Conservation (phyloP, 2,113 vertebrate genomes). For the Brachyhypopomus occidentalis region DNA sequence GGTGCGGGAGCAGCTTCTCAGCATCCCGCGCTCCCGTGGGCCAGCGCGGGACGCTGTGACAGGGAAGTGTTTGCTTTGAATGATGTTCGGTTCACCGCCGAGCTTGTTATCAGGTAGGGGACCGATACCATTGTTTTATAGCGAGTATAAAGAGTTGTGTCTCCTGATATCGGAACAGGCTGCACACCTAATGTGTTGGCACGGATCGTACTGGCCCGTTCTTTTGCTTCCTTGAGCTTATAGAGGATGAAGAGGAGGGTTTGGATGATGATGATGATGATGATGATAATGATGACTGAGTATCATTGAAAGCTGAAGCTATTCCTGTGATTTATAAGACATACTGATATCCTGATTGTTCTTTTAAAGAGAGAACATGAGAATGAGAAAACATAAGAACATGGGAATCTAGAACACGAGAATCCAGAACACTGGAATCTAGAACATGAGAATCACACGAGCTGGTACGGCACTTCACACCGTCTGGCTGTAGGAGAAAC, state of each 20-base stretch:
- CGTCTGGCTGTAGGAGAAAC: background rate
- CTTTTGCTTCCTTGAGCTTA: background rate
- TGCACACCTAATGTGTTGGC: background rate
- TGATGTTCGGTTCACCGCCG: slow-evolving; percentile 27
- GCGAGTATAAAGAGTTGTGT: slow-evolving; percentile 14
- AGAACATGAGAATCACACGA: too few relatives aligned
- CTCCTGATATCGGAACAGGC: background rate
- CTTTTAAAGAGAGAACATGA: too few relatives aligned
- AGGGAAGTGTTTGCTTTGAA: slow-evolving; percentile 31
- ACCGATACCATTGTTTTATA: slow-evolving; percentile 18
- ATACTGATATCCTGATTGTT: background rate
- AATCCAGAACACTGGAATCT: too few relatives aligned
- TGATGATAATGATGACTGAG: background rate
- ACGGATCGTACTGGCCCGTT: background rate
- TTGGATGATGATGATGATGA: background rate
- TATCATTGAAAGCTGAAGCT: slow-evolving; percentile 5
- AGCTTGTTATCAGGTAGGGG: slow-evolving; percentile 42
- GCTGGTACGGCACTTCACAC: background rate
- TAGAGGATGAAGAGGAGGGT: background rate
- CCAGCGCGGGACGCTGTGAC: slow-evolving; percentile 26
- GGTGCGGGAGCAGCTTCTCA: slow-evolving; percentile 33
- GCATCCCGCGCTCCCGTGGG: background rate
- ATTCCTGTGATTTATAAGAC: background rate
- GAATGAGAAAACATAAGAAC: too few relatives aligned
- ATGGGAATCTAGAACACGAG: too few relatives aligned